Percentiles rank a stretch among this genome's conserved stretches.
Conservation (phyloP, 2,113 vertebrate species). For the Telmatochromis brachygnathus region DNA sequence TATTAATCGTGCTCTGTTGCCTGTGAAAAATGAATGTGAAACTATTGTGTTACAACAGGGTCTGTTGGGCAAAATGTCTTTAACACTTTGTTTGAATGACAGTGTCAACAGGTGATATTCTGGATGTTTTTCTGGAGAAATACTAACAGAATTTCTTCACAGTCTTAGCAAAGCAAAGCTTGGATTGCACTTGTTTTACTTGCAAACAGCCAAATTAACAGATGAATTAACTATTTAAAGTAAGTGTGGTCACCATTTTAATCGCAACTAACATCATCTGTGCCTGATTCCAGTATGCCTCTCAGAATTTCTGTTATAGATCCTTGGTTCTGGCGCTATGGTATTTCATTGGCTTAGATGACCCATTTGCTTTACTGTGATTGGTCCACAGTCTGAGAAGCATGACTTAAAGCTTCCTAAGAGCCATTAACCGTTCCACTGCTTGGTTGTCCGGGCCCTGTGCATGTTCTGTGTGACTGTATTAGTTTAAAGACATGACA, state of each 20-base stretch:
- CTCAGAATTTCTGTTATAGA: not conserved
- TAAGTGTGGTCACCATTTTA: not conserved
- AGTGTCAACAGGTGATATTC: not conserved
- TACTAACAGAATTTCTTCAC: not conserved
- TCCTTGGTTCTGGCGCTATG: not conserved
- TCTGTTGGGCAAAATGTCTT: slow-evolving; percentile 5
- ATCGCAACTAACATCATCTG: not conserved
- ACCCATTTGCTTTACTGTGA: slow-evolving; percentile 19
- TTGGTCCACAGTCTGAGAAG: not conserved
- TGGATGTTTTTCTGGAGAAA: not conserved
- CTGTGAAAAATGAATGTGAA: slow-evolving; percentile 38
- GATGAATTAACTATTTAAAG: not conserved
- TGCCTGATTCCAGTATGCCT: not conserved
- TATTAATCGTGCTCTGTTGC: slow-evolving; percentile 35
- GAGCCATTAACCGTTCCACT: not conserved
- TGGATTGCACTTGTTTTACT: not conserved
- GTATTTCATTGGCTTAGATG: slow-evolving; percentile 4
- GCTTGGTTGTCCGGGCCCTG: not conserved
- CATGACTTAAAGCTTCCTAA: not conserved
- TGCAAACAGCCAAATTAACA: not conserved
- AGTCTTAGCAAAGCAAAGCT: not conserved
- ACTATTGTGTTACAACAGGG: not conserved
- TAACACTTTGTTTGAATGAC: not conserved
- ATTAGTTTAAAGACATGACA: not conserved
- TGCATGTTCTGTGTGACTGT: not conserved